Evolutionary conservation across 1,140 invertebrate species (phyloP).

Genomic region (Notospermus geniculatus): DNA sequence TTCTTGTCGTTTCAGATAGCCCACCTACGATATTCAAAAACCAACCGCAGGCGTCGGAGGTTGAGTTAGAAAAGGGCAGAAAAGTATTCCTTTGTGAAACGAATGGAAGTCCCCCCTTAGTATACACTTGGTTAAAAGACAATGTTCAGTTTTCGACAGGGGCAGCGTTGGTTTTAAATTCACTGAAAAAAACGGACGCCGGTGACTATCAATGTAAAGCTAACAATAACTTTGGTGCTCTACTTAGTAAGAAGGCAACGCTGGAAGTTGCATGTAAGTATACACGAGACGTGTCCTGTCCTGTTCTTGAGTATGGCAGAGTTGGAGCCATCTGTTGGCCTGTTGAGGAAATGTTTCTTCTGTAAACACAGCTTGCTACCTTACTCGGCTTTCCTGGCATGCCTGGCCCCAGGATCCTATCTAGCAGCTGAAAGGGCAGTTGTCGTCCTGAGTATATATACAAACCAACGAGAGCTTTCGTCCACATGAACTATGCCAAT

Average conservation of each 20-base stretch:
- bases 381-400: too few relatives aligned
- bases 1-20: constrained; percentile 20
- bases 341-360: too few relatives aligned
- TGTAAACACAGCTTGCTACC: too few relatives aligned
- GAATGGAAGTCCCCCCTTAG: constrained; percentile 75
- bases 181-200: constrained; percentile 73
- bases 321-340: too few relatives aligned
- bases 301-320: too few relatives aligned
- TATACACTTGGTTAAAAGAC: constrained; percentile 87
- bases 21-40: constrained; percentile 23
- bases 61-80: constrained; percentile 19
- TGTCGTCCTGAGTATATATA: too few relatives aligned
- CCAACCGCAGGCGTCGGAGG: constrained; percentile 25
- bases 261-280: constrained; percentile 87
- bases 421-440: too few relatives aligned
- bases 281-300: background rate
- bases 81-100: constrained; percentile 33
- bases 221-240: constrained; percentile 82
- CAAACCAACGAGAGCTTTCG: too few relatives aligned
- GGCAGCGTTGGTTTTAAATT: constrained; percentile 77
- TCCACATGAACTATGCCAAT: too few relatives aligned
- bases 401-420: too few relatives aligned
- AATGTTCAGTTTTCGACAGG: constrained; percentile 60
- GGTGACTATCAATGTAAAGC: constrained; percentile 89
- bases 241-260: constrained; percentile 82